A percentile compares a stretch with the other conserved stretches of the same genome.
Conservation (phyloP, 2,888 invertebrate species). For the Dasypogon diadema region DNA sequence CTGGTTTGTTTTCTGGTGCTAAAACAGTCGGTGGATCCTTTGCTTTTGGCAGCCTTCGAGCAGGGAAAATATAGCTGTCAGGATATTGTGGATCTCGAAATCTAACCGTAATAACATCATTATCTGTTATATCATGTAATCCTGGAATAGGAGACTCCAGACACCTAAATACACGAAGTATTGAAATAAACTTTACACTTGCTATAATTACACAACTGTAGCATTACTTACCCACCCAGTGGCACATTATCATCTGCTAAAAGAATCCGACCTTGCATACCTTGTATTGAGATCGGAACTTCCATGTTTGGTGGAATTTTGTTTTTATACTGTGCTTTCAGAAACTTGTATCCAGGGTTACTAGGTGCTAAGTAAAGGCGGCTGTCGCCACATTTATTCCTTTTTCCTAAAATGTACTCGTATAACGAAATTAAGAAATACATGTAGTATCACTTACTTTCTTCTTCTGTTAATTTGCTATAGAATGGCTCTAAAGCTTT, state of each 20-base stretch:
- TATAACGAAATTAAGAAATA: constrained; percentile 20
- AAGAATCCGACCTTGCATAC: constrained; percentile 86
- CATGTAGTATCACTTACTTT: constrained; percentile 72
- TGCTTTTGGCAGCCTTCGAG: constrained; percentile 76
- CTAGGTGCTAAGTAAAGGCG: constrained; percentile 85
- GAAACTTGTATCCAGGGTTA: constrained; percentile 78
- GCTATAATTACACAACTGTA: no score
- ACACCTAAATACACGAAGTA: constrained; percentile 69
- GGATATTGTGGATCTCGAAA: constrained; percentile 85
- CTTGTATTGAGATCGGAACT: constrained; percentile 77
- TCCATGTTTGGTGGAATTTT: constrained; percentile 70
- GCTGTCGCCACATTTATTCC: constrained; percentile 91
- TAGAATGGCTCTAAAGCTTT: constrained; percentile 87
- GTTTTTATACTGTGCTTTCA: constrained; percentile 78
- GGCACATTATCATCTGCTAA: constrained; percentile 78
- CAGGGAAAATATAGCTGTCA: constrained; percentile 82
- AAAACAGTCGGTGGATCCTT: constrained; percentile 81
- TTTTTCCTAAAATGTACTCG: constrained; percentile 70
- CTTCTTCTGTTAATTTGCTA: constrained; percentile 81
- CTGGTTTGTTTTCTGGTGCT: constrained; percentile 82
- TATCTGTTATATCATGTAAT: constrained; percentile 73
- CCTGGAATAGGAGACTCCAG: constrained; percentile 80
- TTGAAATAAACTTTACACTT: constrained; percentile 37
- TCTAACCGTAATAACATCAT: constrained; percentile 75
- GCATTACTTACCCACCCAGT: constrained; percentile 74